Evolutionary conservation across 2,797 vertebrate species (phyloP).

Genomic region (Sternarchorhynchus goeldii): DNA sequence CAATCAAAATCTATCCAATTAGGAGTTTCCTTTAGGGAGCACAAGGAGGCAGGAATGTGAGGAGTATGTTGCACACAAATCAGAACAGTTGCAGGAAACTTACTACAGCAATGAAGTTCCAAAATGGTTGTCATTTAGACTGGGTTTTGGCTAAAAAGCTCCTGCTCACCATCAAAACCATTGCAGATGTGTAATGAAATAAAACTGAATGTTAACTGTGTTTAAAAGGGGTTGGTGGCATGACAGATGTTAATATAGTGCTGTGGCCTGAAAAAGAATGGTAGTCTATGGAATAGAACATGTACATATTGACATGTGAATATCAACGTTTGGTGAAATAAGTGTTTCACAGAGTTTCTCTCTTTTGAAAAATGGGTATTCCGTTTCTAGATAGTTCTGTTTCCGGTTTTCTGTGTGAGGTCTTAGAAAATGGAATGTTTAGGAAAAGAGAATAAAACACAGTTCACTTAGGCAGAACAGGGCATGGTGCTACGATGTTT

Average conservation of each 20-base stretch:
- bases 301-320: too few relatives aligned
- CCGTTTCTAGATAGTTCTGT: neutral
- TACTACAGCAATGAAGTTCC: neutral
- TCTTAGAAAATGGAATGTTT: slow-evolving; percentile 19
- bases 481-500: neutral
- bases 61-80: neutral
- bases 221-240: neutral
- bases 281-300: neutral
- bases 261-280: neutral
- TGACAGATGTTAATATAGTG: neutral
- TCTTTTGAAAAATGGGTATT: too few relatives aligned
- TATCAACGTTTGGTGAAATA: too few relatives aligned
- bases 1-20: neutral
- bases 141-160: neutral
- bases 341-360: too few relatives aligned
- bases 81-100: neutral
- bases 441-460: slow-evolving; percentile 10
- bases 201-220: neutral
- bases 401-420: neutral
- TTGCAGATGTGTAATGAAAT: neutral
- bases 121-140: slow-evolving; percentile 1
- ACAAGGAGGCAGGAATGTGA: neutral
- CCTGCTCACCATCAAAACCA: neutral
- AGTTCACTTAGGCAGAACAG: neutral
- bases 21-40: neutral